phyloP scores from a whole-genome alignment of 2,888 invertebrate species.

The Coecobrya sp. region DNA sequence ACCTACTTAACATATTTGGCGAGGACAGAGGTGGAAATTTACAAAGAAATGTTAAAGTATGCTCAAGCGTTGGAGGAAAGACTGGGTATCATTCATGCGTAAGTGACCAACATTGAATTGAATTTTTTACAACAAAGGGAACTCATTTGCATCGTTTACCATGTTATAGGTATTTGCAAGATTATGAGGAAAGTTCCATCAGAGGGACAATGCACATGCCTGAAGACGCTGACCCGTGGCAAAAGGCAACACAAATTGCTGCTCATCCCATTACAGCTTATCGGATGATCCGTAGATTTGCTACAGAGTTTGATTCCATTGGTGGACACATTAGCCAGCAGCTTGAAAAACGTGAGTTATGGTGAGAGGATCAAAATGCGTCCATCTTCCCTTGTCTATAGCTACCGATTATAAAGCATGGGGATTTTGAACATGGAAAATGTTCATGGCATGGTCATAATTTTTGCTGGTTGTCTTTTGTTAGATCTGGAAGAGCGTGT shows the following conservation, averaged over 20 bases:
- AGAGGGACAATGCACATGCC: slow-evolving; percentile 76
- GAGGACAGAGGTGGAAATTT: slow-evolving; percentile 82
- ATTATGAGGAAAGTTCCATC: slow-evolving; percentile 85
- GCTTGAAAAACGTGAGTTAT: slow-evolving; percentile 81
- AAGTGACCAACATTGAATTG: slow-evolving; percentile 51
- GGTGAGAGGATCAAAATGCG: background rate
- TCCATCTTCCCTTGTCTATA: too few species aligned
- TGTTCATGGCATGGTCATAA: background rate
- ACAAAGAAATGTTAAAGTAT: slow-evolving; percentile 84
- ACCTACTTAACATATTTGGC: slow-evolving; percentile 85
- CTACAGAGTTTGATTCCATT: slow-evolving; percentile 81
- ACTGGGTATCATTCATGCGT: slow-evolving; percentile 82
- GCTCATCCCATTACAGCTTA: slow-evolving; percentile 82
- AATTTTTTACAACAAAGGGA: too few species aligned
- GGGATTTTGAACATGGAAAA: background rate
- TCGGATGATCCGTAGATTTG: slow-evolving; percentile 82
- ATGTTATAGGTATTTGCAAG: slow-evolving; percentile 83
- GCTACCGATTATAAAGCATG: too few species aligned
- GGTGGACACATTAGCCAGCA: slow-evolving; percentile 80
- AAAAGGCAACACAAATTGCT: slow-evolving; percentile 80
- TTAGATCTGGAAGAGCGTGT: slow-evolving; percentile 84
- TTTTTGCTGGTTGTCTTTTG: background rate
- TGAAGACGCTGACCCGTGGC: slow-evolving; percentile 80
- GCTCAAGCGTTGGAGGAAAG: slow-evolving; percentile 83
- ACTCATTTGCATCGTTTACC: too few species aligned